Evolutionary conservation across 64 coral and sea anemone species (phyloP), one percentile per base, ranked within the genome.

Genomic region (Stichodactyla mertensii): DNA sequence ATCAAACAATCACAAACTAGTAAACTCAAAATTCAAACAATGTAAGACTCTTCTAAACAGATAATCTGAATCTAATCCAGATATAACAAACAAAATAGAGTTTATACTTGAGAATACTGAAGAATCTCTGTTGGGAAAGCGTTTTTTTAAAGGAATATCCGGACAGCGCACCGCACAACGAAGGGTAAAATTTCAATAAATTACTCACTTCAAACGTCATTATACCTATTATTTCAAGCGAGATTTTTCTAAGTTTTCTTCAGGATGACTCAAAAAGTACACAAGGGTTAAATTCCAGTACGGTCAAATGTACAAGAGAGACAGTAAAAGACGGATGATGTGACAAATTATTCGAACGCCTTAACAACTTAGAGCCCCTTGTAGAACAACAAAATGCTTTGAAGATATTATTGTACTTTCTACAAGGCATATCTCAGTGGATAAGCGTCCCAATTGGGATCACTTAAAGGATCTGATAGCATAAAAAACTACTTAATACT

Each of bases 391-490:
- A 19, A 19, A 74, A 10, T 14, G 22, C 69, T 19, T 58, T 58
- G 14, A 58, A 74, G 7, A 31, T 1, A 71, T 18, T 19, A 71
- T 71, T 71, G n/a, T n/a, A 26, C 66, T 20, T 69, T n/a, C 2
- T 26, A 22, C 64, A 0, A 74, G 69, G 1, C 23, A 27, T 74
- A 74, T 52, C 11, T n/a, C 28, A 20, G 56, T 53, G 58, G 8
- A 57, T 82, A 82, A 55, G 52, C 55, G 52, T 55, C 80, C 36
- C 51, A 82, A 82, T 82, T 82, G 55, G 23, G 9, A 15, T 45
- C 83, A 85, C 60, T 85, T 58, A 24, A 85, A 18, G 0, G 60
- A 85, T 45, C 56, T 53, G 78, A 85, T 83, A 83, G 7, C 54
- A 4, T 31, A 24, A 28, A 15, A 52, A 55, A 19, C 6, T 51